Conservation (phyloP, 2,797 vertebrate genomes). For the Numenius phaeopus region DNA sequence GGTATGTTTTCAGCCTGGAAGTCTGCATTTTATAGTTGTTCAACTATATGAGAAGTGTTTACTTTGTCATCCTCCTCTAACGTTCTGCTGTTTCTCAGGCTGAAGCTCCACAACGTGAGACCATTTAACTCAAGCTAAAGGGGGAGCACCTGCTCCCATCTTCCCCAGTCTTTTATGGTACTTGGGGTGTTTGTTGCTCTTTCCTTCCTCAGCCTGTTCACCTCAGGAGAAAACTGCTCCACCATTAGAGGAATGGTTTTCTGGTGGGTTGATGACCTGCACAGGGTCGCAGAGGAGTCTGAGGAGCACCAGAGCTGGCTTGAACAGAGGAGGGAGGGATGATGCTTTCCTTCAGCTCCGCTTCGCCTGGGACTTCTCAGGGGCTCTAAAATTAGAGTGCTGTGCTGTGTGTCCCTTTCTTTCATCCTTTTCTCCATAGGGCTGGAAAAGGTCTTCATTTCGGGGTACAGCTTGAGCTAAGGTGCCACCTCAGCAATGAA, state of each 20-base stretch:
- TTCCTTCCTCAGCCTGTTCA: neutral
- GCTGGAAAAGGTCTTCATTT: neutral
- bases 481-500: neutral
- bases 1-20: neutral
- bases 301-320: rapidly evolving
- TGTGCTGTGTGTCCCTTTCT: neutral
- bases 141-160: neutral
- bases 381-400: neutral
- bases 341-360: neutral
- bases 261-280: neutral
- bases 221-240: neutral
- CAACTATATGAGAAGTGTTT: neutral
- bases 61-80: neutral
- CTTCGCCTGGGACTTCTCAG: neutral
- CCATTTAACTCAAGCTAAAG: neutral
- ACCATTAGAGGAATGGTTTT: neutral
- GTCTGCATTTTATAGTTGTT: neutral
- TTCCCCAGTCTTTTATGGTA: neutral
- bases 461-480: neutral
- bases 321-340: neutral
- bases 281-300: neutral
- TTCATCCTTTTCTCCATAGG: neutral
- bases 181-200: neutral
- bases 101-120: neutral
- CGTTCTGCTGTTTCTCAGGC: neutral